Base-by-base conservation (phyloP, 2,113 vertebrate genomes). In the Pseudorasbora parva region DNA sequence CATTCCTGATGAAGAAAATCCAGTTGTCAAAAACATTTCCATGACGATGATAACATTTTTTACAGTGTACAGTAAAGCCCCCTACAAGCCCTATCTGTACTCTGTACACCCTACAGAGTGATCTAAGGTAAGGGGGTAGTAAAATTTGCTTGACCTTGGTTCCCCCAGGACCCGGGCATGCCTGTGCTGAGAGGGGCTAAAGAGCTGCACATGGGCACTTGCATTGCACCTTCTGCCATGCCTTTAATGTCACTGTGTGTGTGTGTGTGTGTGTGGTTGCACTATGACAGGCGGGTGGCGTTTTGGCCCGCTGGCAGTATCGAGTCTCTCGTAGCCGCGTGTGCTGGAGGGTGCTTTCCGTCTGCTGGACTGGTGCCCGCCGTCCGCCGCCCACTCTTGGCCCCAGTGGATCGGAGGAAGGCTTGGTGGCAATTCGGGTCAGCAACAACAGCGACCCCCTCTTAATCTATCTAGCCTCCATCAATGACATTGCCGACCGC, bases 371-470 rank as follows among this genome's bases (percentile, higher is more conserved):
- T n/a, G 92, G 91, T n/a, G 91, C 92, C 2, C 91, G 87, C 2
- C 89, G 23, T 78, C 83, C 92, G 15, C 90, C 93, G 3, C 89
- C 86, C 15, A 85, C 91, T 85, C 88, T 95, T 89, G 93, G 91
- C 77, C 86, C 92, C 90, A 91, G 94, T 87, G 94, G 93, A 91
- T 95, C 94, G 81, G 94, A 94, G 89, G 94, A 95, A 85, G 94
- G 94, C 91, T 93, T 95, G 91, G 89, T 94, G 91, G 92, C 90
- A 84, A 92, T 93, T 68, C 93, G 94, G 94, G 94, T 95, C 93
- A 94, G 94, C 92, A 90, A 90, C 90, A 85, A 60, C 86, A 21
- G 56, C 71, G 82, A 59, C 85, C 82, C 69, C 57, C 74, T 25
- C 57, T 79, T 56, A 8, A 56, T 49, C 15, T 51, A 60, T 80